Evolutionary conservation across 2,797 vertebrate species (phyloP).

Genomic region (Channallabes apus): DNA sequence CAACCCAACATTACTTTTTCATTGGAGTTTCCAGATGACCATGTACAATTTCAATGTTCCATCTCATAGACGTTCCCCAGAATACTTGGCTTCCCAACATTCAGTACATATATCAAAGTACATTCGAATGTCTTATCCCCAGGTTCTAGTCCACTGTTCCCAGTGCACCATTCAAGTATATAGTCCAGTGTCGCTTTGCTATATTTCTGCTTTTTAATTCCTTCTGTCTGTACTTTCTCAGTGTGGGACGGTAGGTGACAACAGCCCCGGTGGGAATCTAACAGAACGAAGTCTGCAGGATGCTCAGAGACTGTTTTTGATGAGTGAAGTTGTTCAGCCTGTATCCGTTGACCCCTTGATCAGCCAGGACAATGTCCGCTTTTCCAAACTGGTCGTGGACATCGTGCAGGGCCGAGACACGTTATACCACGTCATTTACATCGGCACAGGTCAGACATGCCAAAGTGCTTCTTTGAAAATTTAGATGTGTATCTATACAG

Average conservation of each 20-base stretch:
- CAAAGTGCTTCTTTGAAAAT: neutral
- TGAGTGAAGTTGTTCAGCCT: conserved; percentile 91
- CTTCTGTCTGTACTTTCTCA: conserved; percentile 45
- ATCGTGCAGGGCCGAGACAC: conserved; percentile 88
- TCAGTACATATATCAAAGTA: neutral
- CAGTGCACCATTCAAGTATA: neutral
- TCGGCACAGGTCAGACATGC: conserved; percentile 83
- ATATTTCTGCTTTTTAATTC: neutral
- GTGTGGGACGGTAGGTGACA: conserved; percentile 92
- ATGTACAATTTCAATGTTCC: neutral
- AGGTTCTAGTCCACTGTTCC: neutral
- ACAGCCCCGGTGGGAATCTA: conserved; percentile 83
- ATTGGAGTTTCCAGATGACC: neutral
- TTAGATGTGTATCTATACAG: neutral
- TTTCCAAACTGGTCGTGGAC: conserved; percentile 90
- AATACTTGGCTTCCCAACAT: neutral
- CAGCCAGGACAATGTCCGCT: conserved; percentile 88
- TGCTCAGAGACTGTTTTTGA: conserved; percentile 91
- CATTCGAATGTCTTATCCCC: neutral
- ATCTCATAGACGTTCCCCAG: neutral
- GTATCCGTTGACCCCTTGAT: conserved; percentile 82
- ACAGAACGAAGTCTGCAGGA: conserved; percentile 93
- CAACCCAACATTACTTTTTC: neutral
- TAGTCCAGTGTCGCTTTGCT: neutral
- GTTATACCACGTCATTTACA: conserved; percentile 90